Evolutionary conservation across 1,140 invertebrate species (phyloP), one percentile per base, ranked within the genome.

Genomic region (Littorina saxatilis): DNA sequence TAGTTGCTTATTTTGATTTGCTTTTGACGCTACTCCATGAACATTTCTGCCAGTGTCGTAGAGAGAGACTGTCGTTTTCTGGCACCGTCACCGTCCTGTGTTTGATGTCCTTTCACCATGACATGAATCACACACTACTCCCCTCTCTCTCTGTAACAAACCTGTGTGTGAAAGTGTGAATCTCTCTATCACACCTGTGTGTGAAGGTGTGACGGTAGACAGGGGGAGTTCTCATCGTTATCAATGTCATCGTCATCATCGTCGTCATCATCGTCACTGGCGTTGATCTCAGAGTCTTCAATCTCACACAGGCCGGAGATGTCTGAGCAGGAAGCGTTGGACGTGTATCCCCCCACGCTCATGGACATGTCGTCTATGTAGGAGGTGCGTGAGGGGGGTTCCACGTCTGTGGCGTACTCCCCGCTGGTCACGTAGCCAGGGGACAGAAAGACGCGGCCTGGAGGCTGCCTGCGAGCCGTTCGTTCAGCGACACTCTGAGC

Each of bases 221-320:
- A 79, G 7, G 79, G 70, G 27, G 85, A 82, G 83, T 82, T 37
- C 32, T 76, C 74, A 58, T 76, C 73, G 37, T 61, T 80, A 29
- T 85, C 79, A 27, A 84, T 84, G 81, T 86, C 86, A 66, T 82
- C 87, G 77, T 83, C 74, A 39, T 77, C 83, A n/a, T 85, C 80
- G 27, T 86, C 85, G 75, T 85, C 86, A 61, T 83, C 87, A 79
- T 83, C 86, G 2, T 90, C 90, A 87, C 82, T 89, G 11, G 85
- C 72, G 75, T 91, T 92, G 15, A 88, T 82, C 79, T 92, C 91
- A 82, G 90, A 91, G 92, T 98, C 97, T 92, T 98, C 97, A 89
- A 98, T 97, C 94, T 98, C 97, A 94, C 97, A 98, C 43, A 98
- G 79, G n/a, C 90, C 94, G 32, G 96, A 97, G 74, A 97, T 94